phyloP scores from a whole-genome alignment of 2,113 vertebrate species.

The Entomyzon cyanotis region DNA sequence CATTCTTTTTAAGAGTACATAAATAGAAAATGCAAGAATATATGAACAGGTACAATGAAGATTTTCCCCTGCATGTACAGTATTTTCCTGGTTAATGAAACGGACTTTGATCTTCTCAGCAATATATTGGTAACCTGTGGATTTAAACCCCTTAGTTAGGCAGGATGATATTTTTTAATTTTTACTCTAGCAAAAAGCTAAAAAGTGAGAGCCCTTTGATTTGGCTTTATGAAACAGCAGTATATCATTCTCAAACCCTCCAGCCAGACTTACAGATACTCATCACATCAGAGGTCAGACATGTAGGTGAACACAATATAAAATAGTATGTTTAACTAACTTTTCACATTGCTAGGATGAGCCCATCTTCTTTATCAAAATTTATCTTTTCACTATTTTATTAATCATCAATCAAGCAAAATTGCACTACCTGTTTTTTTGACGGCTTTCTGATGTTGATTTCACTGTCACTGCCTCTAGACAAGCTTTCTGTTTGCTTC shows the following conservation, averaged over 20 bases:
- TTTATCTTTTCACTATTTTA: background rate
- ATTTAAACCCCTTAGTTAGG: background rate
- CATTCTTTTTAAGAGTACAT: background rate
- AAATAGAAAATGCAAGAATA: background rate
- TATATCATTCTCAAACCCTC: background rate
- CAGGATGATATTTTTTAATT: background rate
- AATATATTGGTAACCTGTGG: background rate
- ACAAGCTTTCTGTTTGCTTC: background rate
- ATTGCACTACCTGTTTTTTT: background rate
- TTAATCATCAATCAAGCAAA: background rate
- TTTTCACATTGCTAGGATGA: background rate
- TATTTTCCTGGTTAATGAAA: background rate
- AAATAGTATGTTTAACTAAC: background rate
- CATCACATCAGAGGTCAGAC: background rate
- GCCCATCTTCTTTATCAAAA: background rate
- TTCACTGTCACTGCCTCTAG: background rate
- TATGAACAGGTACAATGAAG: background rate
- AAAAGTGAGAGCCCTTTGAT: background rate
- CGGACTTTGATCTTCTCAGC: background rate
- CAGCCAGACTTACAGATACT: background rate
- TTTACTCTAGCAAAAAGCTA: background rate
- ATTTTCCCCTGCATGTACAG: background rate
- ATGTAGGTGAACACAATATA: background rate
- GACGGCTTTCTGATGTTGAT: background rate
- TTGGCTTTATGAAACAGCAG: background rate